Percentiles rank a stretch among this genome's conserved stretches.
phyloP scores from a whole-genome alignment of 2,113 vertebrate genomes.

The Apodemus speciosus region DNA sequence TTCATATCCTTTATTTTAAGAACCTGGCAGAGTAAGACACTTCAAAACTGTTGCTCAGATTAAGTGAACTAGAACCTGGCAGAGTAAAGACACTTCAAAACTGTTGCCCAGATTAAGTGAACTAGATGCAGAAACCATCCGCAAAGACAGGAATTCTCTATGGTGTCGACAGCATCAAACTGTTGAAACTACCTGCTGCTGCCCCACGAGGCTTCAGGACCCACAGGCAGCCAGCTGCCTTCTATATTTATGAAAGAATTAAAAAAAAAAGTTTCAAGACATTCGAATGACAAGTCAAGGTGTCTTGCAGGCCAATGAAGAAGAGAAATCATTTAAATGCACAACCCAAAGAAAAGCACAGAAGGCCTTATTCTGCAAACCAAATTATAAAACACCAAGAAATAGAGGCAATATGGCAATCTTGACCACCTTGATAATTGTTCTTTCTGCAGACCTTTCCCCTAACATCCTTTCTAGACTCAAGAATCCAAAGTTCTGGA shows the following conservation, averaged over 20 bases:
- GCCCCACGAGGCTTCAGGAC: not conserved
- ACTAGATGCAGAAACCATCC: not conserved
- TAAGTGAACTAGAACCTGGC: slow-evolving; percentile 22
- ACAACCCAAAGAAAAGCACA: slow-evolving; percentile 14
- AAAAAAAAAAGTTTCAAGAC: slow-evolving; percentile 33
- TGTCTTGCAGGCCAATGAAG: slow-evolving; percentile 21
- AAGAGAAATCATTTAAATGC: slow-evolving; percentile 43
- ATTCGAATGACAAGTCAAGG: slow-evolving; percentile 5
- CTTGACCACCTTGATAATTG: not conserved
- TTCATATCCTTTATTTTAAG: not conserved
- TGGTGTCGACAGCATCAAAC: not conserved
- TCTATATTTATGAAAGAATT: slow-evolving; percentile 21
- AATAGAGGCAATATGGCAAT: not conserved
- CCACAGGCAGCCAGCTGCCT: not conserved
- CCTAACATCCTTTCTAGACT: not conserved
- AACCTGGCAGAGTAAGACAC: not conserved
- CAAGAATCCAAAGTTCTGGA: not conserved
- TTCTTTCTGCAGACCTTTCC: not conserved
- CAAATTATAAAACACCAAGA: not conserved
- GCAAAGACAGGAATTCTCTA: not conserved
- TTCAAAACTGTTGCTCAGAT: not conserved
- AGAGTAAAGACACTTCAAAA: not conserved
- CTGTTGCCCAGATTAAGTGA: not conserved
- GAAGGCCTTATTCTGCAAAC: slow-evolving; percentile 46
- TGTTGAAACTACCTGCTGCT: not conserved